Percentiles rank a stretch among this genome's conserved stretches.
Evolutionary conservation across 2,797 vertebrate species (phyloP).

Genomic region (Aulostomus chinensis): DNA sequence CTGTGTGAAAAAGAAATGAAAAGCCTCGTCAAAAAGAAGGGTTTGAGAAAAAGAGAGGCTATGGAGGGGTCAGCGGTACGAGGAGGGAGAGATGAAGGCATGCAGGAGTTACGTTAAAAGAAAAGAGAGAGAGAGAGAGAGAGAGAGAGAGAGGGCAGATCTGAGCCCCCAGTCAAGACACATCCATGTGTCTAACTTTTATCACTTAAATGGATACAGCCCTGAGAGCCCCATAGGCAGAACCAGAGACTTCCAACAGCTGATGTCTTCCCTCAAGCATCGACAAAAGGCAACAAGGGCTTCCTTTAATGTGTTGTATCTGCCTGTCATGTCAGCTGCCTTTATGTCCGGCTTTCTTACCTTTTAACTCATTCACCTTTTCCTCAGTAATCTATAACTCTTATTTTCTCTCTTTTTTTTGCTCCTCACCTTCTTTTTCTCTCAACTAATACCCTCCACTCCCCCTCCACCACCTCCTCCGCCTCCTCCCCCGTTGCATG

Average conservation of each 20-base stretch:
- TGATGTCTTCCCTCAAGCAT: slow-evolving; percentile 58
- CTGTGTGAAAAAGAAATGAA: too few species aligned
- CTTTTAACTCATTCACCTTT: slow-evolving; percentile 52
- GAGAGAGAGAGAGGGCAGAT: slow-evolving; percentile 14
- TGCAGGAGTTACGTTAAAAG: not conserved
- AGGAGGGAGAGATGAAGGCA: too few species aligned
- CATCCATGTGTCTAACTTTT: slow-evolving; percentile 54
- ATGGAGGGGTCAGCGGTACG: too few species aligned
- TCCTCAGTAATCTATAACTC: slow-evolving; percentile 25
- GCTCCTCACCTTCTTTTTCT: slow-evolving; percentile 2
- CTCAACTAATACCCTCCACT: slow-evolving; percentile 20
- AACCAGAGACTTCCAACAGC: slow-evolving; percentile 54
- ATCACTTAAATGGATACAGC: slow-evolving; percentile 64
- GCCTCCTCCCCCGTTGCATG: slow-evolving; percentile 28
- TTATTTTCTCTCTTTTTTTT: not conserved
- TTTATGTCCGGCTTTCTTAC: slow-evolving; percentile 14
- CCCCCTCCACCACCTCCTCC: not conserved
- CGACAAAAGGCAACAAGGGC: slow-evolving; percentile 64
- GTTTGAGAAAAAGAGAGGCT: too few species aligned
- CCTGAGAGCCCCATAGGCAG: slow-evolving; percentile 61
- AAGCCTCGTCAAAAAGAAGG: too few species aligned
- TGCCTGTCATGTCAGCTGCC: slow-evolving; percentile 65
- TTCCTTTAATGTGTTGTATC: slow-evolving; percentile 69
- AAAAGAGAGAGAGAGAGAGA: slow-evolving; percentile 5
- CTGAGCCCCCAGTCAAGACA: slow-evolving; percentile 44